Evolutionary conservation across 2,888 invertebrate genomes (phyloP).

Genomic region (Cenopis cana): DNA sequence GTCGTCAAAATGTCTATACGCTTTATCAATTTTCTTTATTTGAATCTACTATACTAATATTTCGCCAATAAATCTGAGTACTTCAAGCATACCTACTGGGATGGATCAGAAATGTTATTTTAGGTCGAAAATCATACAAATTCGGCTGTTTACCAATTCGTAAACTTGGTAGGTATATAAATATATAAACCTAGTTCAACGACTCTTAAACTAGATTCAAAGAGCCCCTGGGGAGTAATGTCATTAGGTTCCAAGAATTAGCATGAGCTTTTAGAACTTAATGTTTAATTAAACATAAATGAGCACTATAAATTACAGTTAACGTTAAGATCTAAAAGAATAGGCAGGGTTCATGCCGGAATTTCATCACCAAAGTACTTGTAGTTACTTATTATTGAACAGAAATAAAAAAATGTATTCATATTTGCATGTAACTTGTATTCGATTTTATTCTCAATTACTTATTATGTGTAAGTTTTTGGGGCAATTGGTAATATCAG

Average conservation of each 20-base stretch:
- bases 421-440: too few species aligned
- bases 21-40: neutral
- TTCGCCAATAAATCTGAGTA: neutral
- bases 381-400: neutral
- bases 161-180: neutral
- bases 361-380: neutral
- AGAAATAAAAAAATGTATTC: too few species aligned
- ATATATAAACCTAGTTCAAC: constrained; percentile 10
- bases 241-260: constrained; percentile 25
- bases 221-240: constrained; percentile 19
- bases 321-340: neutral
- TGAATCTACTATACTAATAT: neutral
- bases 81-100: neutral
- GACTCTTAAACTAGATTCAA: constrained; percentile 17
- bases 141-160: neutral
- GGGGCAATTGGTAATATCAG: too few species aligned
- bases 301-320: neutral
- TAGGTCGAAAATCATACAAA: neutral
- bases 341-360: neutral
- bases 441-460: too few species aligned
- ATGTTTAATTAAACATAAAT: constrained; percentile 15
- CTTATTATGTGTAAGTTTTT: too few species aligned
- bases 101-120: too few species aligned
- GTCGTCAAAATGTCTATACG: neutral
- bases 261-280: constrained; percentile 10